A percentile compares a stretch with the other conserved stretches of the same genome.
These are phyloP conservation scores for Momotus momota DNA, from an alignment of 2,797 vertebrate genomes.

Conservation along the genomic window DNA sequence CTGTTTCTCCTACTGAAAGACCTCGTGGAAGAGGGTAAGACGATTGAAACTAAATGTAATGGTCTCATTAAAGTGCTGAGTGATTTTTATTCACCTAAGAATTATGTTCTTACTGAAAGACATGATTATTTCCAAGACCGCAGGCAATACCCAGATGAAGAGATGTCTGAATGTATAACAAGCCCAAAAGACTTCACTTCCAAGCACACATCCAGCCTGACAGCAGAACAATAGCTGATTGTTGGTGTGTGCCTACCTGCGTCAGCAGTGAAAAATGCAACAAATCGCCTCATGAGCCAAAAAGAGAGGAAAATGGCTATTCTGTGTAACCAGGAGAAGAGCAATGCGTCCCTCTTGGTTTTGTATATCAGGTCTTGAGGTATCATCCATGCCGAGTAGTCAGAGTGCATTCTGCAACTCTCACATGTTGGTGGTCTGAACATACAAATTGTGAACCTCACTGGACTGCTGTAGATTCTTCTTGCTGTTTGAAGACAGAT, in stretches of 20 bases:
- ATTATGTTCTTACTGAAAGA: slow-evolving; percentile 53
- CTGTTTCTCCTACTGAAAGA: slow-evolving; percentile 32
- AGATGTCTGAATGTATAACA: slow-evolving; percentile 54
- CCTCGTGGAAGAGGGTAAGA: slow-evolving; percentile 44
- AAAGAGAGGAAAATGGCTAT: not conserved
- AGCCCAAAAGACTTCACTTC: slow-evolving; percentile 13
- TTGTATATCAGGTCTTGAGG: not conserved
- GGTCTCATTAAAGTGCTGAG: slow-evolving; percentile 61
- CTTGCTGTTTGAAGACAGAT: not conserved
- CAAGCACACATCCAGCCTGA: not conserved
- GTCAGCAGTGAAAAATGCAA: not conserved
- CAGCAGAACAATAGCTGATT: not conserved
- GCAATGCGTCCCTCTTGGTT: not conserved
- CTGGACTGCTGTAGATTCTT: not conserved
- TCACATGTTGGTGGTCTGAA: not conserved
- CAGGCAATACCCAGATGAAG: slow-evolving; percentile 44
- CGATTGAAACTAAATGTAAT: slow-evolving; percentile 37
- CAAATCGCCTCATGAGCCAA: not conserved
- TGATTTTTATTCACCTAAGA: slow-evolving; percentile 69
- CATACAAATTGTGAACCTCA: accelerated
- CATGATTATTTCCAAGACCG: slow-evolving; percentile 47
- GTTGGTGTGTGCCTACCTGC: not conserved
- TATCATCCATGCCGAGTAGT: not conserved
- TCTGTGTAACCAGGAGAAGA: not conserved
- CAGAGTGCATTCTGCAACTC: not conserved